Conservation (phyloP, 2,888 invertebrate genomes). For the Cheilosia grossa region DNA sequence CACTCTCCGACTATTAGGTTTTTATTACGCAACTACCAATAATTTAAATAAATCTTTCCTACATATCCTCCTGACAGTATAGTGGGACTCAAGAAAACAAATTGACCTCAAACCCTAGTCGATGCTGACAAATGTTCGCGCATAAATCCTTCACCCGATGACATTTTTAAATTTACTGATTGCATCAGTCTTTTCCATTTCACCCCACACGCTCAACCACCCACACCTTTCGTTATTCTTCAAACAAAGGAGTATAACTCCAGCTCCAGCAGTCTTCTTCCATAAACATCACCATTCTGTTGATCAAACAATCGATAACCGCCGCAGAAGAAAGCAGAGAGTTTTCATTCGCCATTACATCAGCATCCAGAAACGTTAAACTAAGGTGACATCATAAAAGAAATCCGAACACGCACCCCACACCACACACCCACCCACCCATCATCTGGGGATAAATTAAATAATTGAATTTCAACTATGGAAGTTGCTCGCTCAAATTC, state of each 20-base stretch:
- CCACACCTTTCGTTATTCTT: neutral
- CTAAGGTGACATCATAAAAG: slow-evolving; percentile 59
- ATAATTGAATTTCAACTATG: slow-evolving; percentile 62
- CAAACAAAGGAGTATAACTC: slow-evolving; percentile 27
- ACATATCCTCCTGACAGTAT: neutral
- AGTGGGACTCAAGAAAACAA: slow-evolving; percentile 41
- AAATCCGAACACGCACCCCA: neutral
- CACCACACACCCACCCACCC: neutral
- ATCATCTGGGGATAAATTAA: slow-evolving; percentile 25
- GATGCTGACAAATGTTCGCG: slow-evolving; percentile 19
- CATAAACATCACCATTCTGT: slow-evolving; percentile 18
- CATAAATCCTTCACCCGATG: slow-evolving; percentile 68
- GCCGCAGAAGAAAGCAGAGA: slow-evolving; percentile 16
- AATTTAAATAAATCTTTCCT: slow-evolving; percentile 50
- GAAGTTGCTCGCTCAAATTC: slow-evolving; percentile 3
- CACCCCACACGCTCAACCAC: neutral
- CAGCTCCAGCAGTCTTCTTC: slow-evolving; percentile 3
- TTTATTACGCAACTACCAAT: slow-evolving; percentile 29
- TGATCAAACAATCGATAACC: slow-evolving; percentile 19
- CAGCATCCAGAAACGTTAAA: slow-evolving; percentile 44
- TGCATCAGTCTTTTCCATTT: slow-evolving; percentile 42
- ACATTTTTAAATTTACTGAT: slow-evolving; percentile 69
- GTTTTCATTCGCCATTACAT: slow-evolving; percentile 28
- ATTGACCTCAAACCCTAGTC: slow-evolving; percentile 62
- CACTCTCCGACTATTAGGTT: slow-evolving; percentile 25